Evolutionary conservation across 2,888 invertebrate genomes (phyloP).

Genomic region (Drosophila koepferae): DNA sequence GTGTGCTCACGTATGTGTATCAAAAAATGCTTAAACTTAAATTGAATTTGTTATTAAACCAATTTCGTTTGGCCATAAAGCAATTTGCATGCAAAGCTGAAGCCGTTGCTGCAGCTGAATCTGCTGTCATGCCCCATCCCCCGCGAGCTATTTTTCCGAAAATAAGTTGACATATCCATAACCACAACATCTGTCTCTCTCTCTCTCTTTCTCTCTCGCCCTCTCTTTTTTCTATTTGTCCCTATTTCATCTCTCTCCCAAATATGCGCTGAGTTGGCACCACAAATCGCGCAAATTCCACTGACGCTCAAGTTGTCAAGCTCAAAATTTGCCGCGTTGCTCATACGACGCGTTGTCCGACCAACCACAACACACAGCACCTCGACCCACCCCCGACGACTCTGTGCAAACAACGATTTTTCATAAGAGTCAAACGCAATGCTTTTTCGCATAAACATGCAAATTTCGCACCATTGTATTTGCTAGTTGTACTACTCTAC

Average conservation of each 20-base stretch:
- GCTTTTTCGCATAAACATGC: constrained; percentile 78
- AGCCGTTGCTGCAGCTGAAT: constrained; percentile 27
- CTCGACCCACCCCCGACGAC: neutral
- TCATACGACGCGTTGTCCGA: constrained; percentile 49
- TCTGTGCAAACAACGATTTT: constrained; percentile 44
- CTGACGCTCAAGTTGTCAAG: constrained; percentile 33
- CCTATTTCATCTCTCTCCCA: neutral
- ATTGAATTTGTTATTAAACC: constrained; percentile 78
- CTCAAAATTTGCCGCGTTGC: constrained; percentile 48
- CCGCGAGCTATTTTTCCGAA: neutral
- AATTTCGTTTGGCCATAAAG: constrained; percentile 56
- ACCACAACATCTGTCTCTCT: constrained; percentile 25
- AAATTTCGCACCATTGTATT: constrained; percentile 71
- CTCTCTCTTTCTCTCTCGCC: constrained; percentile 5
- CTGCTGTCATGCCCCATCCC: neutral
- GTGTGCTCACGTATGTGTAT: constrained; percentile 65
- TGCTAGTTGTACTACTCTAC: constrained; percentile 7
- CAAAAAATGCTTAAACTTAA: constrained; percentile 68
- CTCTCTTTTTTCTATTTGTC: neutral
- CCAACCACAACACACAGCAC: neutral
- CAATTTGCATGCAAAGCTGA: constrained; percentile 58
- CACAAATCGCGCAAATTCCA: constrained; percentile 56
- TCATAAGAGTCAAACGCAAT: constrained; percentile 60
- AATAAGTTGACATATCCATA: constrained; percentile 57
- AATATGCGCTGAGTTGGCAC: constrained; percentile 51